Evolutionary conservation across 2,888 invertebrate genomes (phyloP).

Genomic region (Aquatica leii): DNA sequence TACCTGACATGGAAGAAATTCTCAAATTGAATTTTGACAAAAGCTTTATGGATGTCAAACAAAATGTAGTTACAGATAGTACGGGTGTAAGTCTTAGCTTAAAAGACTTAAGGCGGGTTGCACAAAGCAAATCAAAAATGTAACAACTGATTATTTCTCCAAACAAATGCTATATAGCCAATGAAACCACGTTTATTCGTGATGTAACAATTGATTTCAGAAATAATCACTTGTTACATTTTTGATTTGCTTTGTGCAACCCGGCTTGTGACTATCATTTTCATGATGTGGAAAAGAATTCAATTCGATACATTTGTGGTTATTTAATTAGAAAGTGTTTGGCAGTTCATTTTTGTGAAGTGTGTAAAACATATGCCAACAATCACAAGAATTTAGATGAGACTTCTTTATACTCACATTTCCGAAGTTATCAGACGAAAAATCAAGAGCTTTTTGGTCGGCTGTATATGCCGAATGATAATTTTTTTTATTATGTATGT

Average conservation of each 20-base stretch:
- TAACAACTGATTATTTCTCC: no score
- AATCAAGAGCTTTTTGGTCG: background rate
- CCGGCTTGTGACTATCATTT: no score
- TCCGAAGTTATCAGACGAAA: background rate
- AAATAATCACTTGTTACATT: no score
- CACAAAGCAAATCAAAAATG: no score
- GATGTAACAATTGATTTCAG: no score
- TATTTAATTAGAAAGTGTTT: slow-evolving; percentile 1
- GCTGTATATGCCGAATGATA: background rate
- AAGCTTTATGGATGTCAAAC: background rate
- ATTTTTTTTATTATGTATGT: background rate
- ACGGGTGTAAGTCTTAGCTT: background rate
- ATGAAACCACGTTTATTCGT: no score
- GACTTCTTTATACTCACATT: background rate
- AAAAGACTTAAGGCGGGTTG: no score
- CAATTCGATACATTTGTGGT: background rate
- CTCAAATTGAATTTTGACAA: slow-evolving; percentile 17
- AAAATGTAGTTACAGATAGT: background rate
- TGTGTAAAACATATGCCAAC: background rate
- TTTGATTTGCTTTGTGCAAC: no score
- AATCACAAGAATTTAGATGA: background rate
- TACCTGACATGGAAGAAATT: no score
- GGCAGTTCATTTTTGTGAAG: background rate
- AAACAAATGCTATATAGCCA: no score
- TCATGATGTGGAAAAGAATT: slow-evolving; percentile 3